Evolutionary conservation across 1,140 invertebrate genomes (phyloP).

Genomic region (Oryctes rhinoceros): DNA sequence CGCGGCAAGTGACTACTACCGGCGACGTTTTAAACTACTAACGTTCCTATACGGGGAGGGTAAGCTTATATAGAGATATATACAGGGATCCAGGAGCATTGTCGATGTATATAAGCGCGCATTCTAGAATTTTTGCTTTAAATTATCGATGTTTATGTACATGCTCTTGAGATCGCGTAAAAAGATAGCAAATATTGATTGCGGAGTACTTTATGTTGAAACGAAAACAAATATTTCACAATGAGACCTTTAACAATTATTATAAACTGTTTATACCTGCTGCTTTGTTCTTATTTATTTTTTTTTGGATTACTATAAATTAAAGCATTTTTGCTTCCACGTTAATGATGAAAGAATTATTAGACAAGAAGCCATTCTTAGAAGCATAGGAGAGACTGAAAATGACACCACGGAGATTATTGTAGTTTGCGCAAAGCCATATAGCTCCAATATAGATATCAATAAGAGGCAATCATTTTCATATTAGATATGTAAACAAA

Average conservation of each 20-base stretch:
- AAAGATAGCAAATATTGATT: neutral
- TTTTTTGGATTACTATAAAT: no score
- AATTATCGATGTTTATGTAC: neutral
- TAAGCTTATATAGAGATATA: neutral
- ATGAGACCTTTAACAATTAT: neutral
- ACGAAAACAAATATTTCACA: neutral
- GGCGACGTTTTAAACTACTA: neutral
- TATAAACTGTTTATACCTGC: no score
- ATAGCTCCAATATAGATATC: no score
- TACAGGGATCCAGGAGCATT: neutral
- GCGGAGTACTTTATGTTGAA: neutral
- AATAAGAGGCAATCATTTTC: no score
- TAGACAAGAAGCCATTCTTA: no score
- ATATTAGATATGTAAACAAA: no score
- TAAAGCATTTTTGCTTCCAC: no score
- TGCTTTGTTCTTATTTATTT: no score
- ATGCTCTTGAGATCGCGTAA: neutral
- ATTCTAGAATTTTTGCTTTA: slow-evolving; percentile 2
- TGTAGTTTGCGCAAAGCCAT: no score
- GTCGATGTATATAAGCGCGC: neutral
- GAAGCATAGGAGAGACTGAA: no score
- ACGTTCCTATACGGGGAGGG: neutral
- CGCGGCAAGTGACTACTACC: neutral
- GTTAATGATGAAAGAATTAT: no score
- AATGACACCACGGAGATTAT: no score